These are phyloP conservation scores for Orussus abietinus DNA, from an alignment of 1,140 invertebrate genomes.

Conservation along the genomic window DNA sequence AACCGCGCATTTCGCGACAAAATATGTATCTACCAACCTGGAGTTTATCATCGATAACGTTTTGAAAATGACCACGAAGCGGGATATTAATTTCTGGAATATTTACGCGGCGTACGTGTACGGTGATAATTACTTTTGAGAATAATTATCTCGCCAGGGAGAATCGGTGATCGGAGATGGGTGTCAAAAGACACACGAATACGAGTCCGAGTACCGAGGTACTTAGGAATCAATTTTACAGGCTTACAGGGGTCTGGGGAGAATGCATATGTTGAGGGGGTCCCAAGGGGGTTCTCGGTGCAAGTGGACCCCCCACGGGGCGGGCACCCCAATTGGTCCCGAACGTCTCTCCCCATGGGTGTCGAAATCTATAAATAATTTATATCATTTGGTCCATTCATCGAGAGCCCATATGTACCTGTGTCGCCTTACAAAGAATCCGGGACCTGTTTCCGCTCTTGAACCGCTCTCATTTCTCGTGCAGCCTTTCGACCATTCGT, in stretches of 20 bases:
- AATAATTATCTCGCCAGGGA: too few species aligned
- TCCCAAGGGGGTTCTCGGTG: conserved; percentile 41
- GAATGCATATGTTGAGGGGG: conserved; percentile 51
- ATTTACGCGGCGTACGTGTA: too few species aligned
- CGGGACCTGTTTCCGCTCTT: conserved; percentile 30
- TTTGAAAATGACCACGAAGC: too few species aligned
- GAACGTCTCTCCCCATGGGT: conserved; percentile 29
- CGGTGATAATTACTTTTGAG: too few species aligned
- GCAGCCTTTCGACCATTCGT: too few species aligned
- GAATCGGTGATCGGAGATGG: too few species aligned
- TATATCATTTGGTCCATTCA: conserved; percentile 55
- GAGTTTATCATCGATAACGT: too few species aligned
- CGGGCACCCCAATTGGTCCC: conserved; percentile 29
- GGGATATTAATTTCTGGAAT: too few species aligned
- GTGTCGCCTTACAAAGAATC: conserved; percentile 47
- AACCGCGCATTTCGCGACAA: too few species aligned
- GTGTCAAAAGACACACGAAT: conserved; percentile 43
- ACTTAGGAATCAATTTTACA: conserved; percentile 53
- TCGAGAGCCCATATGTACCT: conserved; percentile 50
- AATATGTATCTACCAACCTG: too few species aligned
- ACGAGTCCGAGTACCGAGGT: conserved; percentile 37
- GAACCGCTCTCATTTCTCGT: too few species aligned
- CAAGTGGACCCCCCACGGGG: conserved; percentile 48
- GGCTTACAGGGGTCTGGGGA: conserved; percentile 35
- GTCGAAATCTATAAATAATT: conserved; percentile 56